Conservation (phyloP, 2,888 invertebrate genomes). For the Acrocyrtus sp. region DNA sequence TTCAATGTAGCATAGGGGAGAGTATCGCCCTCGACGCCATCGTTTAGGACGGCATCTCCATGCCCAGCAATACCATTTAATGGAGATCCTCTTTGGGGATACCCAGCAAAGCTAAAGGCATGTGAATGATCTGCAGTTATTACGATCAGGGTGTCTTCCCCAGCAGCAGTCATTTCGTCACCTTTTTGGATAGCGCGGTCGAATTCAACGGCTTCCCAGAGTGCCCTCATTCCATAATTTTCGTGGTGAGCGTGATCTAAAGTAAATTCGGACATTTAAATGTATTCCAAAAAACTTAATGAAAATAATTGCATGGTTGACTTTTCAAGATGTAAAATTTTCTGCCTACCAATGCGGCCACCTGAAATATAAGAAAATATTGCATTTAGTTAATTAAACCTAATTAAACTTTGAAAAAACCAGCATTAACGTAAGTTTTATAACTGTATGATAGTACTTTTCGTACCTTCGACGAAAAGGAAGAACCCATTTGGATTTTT, state of each 20-base stretch:
- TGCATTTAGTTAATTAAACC: too few relatives aligned
- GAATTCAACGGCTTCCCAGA: slow-evolving; percentile 83
- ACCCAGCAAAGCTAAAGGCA: slow-evolving; percentile 66
- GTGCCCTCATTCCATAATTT: slow-evolving; percentile 73
- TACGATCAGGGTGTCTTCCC: slow-evolving; percentile 81
- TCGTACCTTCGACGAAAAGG: slow-evolving; percentile 80
- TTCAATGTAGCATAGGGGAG: slow-evolving; percentile 80
- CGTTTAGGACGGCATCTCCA: slow-evolving; percentile 64
- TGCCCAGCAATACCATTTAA: slow-evolving; percentile 60
- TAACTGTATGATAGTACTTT: too few relatives aligned
- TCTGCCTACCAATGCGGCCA: slow-evolving; percentile 69
- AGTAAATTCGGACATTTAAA: too few relatives aligned
- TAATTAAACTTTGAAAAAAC: too few relatives aligned
- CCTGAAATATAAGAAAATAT: slow-evolving; percentile 66
- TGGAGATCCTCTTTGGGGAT: slow-evolving; percentile 20
- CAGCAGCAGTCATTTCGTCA: slow-evolving; percentile 69
- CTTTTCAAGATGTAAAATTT: too few relatives aligned
- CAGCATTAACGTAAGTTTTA: too few relatives aligned
- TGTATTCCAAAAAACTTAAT: too few relatives aligned
- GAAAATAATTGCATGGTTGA: too few relatives aligned
- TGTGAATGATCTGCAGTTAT: slow-evolving; percentile 84
- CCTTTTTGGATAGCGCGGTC: slow-evolving; percentile 76
- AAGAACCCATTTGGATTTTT: slow-evolving; percentile 77
- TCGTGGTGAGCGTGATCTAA: slow-evolving; percentile 78
- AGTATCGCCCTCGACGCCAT: slow-evolving; percentile 65